Conservation (phyloP, 2,797 vertebrate genomes). For the Rhinogobio ventralis region DNA sequence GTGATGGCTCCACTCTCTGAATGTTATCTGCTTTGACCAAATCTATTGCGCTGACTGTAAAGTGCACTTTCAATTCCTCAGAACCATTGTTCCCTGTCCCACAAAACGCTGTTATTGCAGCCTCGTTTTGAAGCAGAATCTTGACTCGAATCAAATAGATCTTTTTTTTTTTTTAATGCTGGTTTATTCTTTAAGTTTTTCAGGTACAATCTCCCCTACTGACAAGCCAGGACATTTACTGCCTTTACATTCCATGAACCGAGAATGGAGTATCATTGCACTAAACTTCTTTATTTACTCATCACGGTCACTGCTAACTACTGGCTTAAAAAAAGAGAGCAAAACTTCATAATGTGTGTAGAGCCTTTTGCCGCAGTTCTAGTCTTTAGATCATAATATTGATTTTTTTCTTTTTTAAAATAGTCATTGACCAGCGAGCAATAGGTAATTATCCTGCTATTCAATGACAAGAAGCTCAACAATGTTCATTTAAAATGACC, state of each 20-base stretch:
- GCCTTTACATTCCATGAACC: not conserved
- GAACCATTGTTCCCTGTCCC: conserved; percentile 33
- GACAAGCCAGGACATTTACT: conserved; percentile 5
- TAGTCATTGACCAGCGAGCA: conserved; percentile 40
- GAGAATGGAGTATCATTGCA: not conserved
- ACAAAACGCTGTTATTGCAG: conserved; percentile 27
- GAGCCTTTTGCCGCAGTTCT: not conserved
- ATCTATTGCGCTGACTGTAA: conserved; percentile 39
- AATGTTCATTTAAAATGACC: conserved; percentile 56
- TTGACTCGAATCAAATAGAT: conserved; percentile 12
- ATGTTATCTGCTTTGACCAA: conserved; percentile 41
- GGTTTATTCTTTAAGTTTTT: not conserved
- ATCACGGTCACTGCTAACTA: conserved; percentile 34
- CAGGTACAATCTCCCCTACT: conserved; percentile 10
- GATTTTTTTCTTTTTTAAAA: conserved; percentile 24
- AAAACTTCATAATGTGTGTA: not conserved
- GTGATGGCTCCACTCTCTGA: conserved; percentile 29
- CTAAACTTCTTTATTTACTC: conserved; percentile 19
- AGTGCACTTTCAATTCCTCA: conserved; percentile 31
- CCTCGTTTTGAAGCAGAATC: conserved; percentile 22
- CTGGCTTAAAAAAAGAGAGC: not conserved
- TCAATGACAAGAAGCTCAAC: conserved; percentile 52
- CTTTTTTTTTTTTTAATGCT: not conserved
- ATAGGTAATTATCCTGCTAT: conserved; percentile 54
- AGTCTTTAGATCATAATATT: conserved; percentile 1